Conservation (phyloP, 2,888 invertebrate genomes). For the Homarus gammarus region DNA sequence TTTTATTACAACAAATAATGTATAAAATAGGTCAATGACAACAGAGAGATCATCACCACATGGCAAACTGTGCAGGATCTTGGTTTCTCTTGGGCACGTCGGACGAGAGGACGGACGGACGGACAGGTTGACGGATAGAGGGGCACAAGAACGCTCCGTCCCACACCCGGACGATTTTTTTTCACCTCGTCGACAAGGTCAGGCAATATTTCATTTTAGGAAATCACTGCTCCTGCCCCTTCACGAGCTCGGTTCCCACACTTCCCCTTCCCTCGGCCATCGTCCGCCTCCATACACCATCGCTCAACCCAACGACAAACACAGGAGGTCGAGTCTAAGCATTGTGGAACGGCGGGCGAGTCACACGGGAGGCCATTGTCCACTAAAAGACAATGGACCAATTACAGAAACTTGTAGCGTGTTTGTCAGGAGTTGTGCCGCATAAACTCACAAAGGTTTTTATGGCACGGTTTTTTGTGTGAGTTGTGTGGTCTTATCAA, state of each 20-base stretch:
- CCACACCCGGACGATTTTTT: no score
- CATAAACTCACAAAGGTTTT: conserved; percentile 44
- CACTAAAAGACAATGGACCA: conserved; percentile 41
- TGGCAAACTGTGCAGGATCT: no score
- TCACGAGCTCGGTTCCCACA: conserved; percentile 28
- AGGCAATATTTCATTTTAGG: conserved; percentile 38
- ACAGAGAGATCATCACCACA: no score
- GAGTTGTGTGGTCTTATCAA: not conserved
- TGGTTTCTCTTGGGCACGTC: no score
- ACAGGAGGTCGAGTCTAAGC: not conserved
- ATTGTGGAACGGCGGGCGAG: conserved; percentile 9
- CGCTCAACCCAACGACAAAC: not conserved
- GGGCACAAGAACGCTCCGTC: no score
- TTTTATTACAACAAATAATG: no score
- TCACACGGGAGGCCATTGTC: not conserved
- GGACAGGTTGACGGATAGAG: no score
- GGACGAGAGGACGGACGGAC: no score
- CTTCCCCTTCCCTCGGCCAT: not conserved
- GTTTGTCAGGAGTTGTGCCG: conserved; percentile 30
- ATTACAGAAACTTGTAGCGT: conserved; percentile 44
- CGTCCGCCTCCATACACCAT: not conserved
- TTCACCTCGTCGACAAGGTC: not conserved
- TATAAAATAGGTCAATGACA: no score
- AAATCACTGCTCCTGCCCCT: conserved; percentile 6
- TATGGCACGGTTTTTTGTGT: conserved; percentile 2